Conservation (phyloP, 2,113 vertebrate genomes). For the Carollia perspicillata region DNA sequence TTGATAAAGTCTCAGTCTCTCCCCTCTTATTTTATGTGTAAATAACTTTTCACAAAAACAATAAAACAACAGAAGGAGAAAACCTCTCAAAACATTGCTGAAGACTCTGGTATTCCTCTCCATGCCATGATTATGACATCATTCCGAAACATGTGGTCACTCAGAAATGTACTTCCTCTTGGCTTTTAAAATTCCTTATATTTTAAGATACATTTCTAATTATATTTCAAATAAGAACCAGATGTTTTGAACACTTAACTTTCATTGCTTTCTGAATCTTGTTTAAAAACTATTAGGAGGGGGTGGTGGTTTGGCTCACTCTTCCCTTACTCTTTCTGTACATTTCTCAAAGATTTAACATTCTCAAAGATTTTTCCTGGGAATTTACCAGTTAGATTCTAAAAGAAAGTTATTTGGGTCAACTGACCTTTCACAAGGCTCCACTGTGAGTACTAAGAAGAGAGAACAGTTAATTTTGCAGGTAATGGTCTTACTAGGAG, state of each 20-base stretch:
- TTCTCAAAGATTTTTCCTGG: slow-evolving; percentile 38
- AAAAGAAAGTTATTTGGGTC: background rate
- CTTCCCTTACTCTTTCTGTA: background rate
- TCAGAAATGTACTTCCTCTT: slow-evolving; percentile 66
- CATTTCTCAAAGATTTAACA: slow-evolving; percentile 29
- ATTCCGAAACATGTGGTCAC: slow-evolving; percentile 35
- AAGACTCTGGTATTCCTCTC: background rate
- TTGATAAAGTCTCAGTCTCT: background rate
- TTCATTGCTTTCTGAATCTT: slow-evolving; percentile 43
- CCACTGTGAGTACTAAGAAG: background rate
- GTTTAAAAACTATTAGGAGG: background rate
- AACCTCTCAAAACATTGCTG: background rate
- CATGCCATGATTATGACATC: slow-evolving; percentile 52
- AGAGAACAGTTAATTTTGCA: background rate
- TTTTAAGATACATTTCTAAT: slow-evolving; percentile 69
- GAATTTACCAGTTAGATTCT: slow-evolving; percentile 32
- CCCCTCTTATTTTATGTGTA: background rate
- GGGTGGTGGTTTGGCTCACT: background rate
- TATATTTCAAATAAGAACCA: slow-evolving; percentile 69
- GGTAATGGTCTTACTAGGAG: background rate
- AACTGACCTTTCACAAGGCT: background rate
- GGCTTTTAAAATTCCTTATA: slow-evolving; percentile 63
- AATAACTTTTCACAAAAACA: background rate
- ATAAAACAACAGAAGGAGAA: background rate
- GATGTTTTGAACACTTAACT: slow-evolving; percentile 60